Evolutionary conservation across 2,888 invertebrate genomes (phyloP).

Genomic region (Piscicola geometra): DNA sequence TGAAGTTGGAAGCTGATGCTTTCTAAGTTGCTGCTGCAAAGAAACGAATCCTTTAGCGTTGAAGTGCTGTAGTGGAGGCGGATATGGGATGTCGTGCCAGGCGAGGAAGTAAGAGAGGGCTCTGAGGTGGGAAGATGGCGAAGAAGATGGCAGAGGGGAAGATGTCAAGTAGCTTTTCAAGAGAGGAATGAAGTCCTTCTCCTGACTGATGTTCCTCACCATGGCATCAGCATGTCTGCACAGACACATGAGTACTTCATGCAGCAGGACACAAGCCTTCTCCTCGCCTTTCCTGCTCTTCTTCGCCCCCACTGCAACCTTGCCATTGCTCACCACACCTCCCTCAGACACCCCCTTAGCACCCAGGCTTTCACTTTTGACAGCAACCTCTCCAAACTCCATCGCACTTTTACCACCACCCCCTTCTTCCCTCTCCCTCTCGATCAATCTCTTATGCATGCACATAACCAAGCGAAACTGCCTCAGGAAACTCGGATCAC

Average conservation of each 20-base stretch:
- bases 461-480: neutral
- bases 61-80: neutral
- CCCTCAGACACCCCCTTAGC: neutral
- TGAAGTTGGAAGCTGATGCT: neutral
- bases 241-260: conserved; percentile 2
- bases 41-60: neutral
- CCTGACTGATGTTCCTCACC: neutral
- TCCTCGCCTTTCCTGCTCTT: neutral
- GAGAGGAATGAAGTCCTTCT: neutral
- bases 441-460: neutral
- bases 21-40: neutral
- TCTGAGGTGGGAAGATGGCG: neutral
- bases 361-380: too few relatives aligned
- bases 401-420: neutral
- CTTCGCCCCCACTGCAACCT: neutral
- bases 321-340: neutral
- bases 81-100: conserved; percentile 40
- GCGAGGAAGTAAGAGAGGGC: conserved; percentile 37
- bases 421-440: neutral
- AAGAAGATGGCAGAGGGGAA: neutral
- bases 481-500: neutral
- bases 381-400: neutral
- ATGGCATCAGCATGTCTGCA: neutral
- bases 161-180: conserved; percentile 23
- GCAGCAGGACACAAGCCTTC: conserved; percentile 7